Evolutionary conservation across 1,140 invertebrate species (phyloP).

Genomic region (Coenobita brevimanus): DNA sequence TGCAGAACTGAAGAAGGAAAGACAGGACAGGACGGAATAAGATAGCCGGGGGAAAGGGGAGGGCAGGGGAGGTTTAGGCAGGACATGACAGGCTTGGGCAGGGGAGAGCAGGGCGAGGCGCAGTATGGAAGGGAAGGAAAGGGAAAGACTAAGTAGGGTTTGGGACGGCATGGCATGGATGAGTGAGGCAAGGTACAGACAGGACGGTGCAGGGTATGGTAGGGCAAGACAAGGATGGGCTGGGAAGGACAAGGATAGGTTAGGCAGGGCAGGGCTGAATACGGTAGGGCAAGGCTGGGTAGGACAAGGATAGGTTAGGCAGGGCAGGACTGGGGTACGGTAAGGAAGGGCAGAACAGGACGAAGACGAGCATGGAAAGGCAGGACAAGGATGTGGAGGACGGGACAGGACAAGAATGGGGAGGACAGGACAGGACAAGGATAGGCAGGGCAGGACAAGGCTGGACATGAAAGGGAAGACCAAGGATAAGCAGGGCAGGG

Average conservation of each 20-base stretch:
- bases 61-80: neutral
- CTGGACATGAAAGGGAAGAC: neutral
- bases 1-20: neutral
- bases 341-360: neutral
- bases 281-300: too few species aligned
- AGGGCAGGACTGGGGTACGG: neutral
- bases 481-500: neutral
- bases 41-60: neutral
- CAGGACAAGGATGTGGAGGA: too few species aligned
- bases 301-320: too few species aligned
- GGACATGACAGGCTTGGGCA: constrained; percentile 8
- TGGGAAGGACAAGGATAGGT: too few species aligned
- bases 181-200: neutral
- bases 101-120: constrained; percentile 59
- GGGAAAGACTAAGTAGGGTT: neutral
- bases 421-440: neutral
- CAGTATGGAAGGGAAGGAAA: too few species aligned
- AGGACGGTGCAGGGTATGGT: constrained; percentile 38
- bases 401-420: neutral
- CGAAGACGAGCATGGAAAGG: neutral
- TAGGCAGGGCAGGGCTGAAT: too few species aligned
- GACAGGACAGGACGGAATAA: neutral
- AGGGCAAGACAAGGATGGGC: constrained; percentile 46
- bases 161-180: neutral
- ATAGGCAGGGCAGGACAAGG: neutral